Conservation (phyloP, 30 jellyfish, hydroid and myxozoan species). For the Mastigias papua region DNA sequence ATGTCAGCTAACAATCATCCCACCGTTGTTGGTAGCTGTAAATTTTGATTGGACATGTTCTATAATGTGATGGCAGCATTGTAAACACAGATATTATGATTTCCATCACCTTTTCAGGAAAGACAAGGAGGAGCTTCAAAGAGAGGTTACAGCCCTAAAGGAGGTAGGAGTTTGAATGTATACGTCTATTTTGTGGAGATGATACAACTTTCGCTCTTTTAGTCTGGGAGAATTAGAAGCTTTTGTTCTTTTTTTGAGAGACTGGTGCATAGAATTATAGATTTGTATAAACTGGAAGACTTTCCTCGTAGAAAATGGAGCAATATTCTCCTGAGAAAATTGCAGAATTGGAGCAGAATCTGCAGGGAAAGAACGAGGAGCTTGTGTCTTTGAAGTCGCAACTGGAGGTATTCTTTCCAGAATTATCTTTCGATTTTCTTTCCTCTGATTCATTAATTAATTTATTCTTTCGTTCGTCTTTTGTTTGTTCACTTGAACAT, state of each 20-base stretch:
- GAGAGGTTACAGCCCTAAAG: not conserved
- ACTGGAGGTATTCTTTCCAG: conserved; percentile 21
- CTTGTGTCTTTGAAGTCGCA: conserved; percentile 44
- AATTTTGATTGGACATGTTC: not conserved
- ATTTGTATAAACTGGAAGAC: too few relatives aligned
- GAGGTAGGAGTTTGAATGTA: not conserved
- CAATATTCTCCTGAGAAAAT: conserved; percentile 52
- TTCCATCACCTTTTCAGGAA: not conserved
- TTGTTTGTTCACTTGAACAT: not conserved
- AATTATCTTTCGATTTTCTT: too few relatives aligned
- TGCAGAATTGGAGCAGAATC: conserved; percentile 26
- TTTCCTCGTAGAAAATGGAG: conserved; percentile 19
- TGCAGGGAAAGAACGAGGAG: conserved; percentile 55
- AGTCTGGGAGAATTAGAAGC: not conserved
- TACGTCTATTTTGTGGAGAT: not conserved
- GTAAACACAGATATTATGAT: not conserved
- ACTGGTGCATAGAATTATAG: too few relatives aligned
- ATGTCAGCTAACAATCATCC: too few relatives aligned
- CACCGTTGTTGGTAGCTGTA: too few relatives aligned
- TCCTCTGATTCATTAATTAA: not conserved
- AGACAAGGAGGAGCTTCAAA: conserved; percentile 10
- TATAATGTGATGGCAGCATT: not conserved
- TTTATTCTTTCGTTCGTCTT: not conserved
- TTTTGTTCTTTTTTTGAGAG: too few relatives aligned
- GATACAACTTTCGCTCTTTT: not conserved